phyloP scores from a whole-genome alignment of 2,113 vertebrate species.

The Nymphicus hollandicus region DNA sequence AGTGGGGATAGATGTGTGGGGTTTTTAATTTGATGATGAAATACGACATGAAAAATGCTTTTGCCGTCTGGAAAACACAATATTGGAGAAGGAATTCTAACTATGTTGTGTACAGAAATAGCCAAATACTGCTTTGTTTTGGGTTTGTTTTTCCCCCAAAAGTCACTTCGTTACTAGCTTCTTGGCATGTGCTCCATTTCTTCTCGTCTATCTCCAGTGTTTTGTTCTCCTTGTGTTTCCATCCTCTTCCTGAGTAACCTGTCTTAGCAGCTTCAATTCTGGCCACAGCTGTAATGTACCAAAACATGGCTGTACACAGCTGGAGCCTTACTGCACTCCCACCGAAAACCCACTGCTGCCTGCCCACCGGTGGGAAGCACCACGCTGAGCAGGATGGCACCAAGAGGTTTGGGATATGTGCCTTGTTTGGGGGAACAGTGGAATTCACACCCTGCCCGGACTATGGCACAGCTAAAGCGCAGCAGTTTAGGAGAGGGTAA shows the following conservation, averaged over 20 bases:
- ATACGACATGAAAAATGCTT: background rate
- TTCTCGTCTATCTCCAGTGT: background rate
- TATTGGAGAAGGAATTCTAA: background rate
- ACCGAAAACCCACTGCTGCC: background rate
- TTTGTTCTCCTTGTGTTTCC: background rate
- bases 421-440: background rate
- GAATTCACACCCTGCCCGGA: background rate
- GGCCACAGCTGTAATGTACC: rapidly evolving
- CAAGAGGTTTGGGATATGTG: background rate
- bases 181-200: rapidly evolving
- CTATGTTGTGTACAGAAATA: background rate
- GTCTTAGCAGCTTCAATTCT: background rate
- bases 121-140: background rate
- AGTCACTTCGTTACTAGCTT: background rate
- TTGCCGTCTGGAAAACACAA: background rate
- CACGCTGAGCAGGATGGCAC: rapidly evolving
- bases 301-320: rapidly evolving
- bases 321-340: background rate
- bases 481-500: background rate
- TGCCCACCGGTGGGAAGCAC: rapidly evolving
- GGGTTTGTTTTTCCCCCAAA: background rate
- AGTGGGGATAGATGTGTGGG: background rate
- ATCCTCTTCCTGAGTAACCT: background rate
- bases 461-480: background rate
- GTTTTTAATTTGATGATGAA: background rate